Percentiles rank a stretch among this genome's conserved stretches.
Conservation (phyloP, 2,888 invertebrate genomes). For the Lottia gigantea region DNA sequence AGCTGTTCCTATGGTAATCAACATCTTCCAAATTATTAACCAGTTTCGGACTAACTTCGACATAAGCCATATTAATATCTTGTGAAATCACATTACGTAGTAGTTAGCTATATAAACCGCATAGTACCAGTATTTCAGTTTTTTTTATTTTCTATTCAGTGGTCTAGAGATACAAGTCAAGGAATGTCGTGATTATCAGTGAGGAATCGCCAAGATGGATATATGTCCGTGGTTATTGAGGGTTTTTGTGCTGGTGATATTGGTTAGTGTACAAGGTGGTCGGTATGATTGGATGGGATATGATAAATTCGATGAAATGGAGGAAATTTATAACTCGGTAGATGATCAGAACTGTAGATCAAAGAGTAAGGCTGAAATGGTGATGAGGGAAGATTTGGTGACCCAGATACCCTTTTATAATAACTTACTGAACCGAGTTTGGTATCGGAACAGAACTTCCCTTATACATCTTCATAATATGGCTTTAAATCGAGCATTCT, state of each 20-base stretch:
- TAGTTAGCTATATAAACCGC: no score
- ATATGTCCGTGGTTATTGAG: background rate
- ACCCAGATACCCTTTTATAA: slow-evolving; percentile 76
- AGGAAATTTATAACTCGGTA: slow-evolving; percentile 83
- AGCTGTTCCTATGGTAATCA: no score
- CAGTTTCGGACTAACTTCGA: no score
- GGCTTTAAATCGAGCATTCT: slow-evolving; percentile 93
- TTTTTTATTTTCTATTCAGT: no score
- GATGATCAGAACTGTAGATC: slow-evolving; percentile 88
- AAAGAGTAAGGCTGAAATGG: slow-evolving; percentile 84
- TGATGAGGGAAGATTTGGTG: slow-evolving; percentile 84
- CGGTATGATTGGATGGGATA: slow-evolving; percentile 68
- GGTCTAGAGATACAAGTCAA: no score
- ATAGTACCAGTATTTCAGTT: no score
- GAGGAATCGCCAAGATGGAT: background rate
- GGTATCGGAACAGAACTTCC: slow-evolving; percentile 85
- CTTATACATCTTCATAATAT: slow-evolving; percentile 93
- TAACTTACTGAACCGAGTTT: slow-evolving; percentile 76
- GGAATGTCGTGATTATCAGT: no score
- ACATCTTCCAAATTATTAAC: no score
- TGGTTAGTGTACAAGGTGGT: background rate
- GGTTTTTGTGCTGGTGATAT: background rate
- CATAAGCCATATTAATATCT: no score
- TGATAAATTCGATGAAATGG: slow-evolving; percentile 90
- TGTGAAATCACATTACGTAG: no score